Evolutionary conservation across 2,797 vertebrate species (phyloP), one percentile per base, ranked within the genome.

Genomic region (Lacerta viridis): DNA sequence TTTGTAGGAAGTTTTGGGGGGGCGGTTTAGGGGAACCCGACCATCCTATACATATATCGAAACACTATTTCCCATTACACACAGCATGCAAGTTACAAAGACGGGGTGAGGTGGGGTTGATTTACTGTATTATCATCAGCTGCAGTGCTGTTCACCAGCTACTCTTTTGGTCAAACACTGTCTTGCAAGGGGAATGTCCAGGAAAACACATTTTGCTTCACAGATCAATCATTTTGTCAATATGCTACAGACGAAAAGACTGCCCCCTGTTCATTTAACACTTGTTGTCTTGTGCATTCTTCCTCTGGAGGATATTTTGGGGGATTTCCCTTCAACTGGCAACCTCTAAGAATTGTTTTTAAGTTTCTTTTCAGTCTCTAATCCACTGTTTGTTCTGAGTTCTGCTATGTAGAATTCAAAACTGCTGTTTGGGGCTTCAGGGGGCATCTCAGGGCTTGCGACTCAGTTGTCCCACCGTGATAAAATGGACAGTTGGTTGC

Each of bases 61-160:
- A 68, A 83, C 84, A 87, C 78, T 94, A 86, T 55, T 76, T 90
- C 87, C 91, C 2, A 86, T 89, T 92, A 95, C 84, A 90, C 91
- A 95, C 80, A 91, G 93, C 92, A 94, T 18, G 72, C 75, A 94
- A 92, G 91, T 95, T 93, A 96, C 89, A 94, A 86, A 95, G 84
- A 93, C 7, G 25, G 92, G 87, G 92, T 39, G 39, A 3, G 39
- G 39, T 39, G 13, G 50, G 93, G 93, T 93, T 95, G 94, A 88
- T 87, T 66, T 92, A 33, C 33, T 33, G 33, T 33, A 92, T 92
- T 89, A 95, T 95, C 74, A 94, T 68, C 85, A 87, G 93, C 93
- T 76, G 87, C 43, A 61, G 46, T 82, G 92, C 91, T 94, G 87
- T 89, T 94, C 43, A 87, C 90, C 83, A 95, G 94, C 93, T 92